Base-by-base conservation (phyloP, 2,888 invertebrate genomes). In the Sesamia inferens region DNA sequence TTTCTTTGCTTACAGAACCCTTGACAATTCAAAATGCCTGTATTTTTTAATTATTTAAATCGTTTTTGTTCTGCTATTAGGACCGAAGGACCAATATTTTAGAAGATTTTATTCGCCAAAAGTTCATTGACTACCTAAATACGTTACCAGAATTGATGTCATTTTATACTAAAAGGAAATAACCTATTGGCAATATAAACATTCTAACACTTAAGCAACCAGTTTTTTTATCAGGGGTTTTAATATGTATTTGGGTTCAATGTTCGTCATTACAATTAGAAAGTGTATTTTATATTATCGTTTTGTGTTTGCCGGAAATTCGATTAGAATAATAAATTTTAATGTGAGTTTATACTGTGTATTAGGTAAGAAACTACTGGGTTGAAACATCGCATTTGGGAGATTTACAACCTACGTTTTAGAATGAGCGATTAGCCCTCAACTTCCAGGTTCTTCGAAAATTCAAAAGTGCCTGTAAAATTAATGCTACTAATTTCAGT, bases 181-280 rank as follows among this genome's bases (percentile, higher is more conserved):
- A 19, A 63, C 44, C 19, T 62, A 62, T 74, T 65, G 31, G 48
- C 68, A 66, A 68, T 69, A 61, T n/a, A 63, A 66, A 57, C 71
- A 63, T 39, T 72, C 55, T 57, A 24, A 48, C 65, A 77, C 59
- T 70, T 64, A 58, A 19, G n/a, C 10, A 83, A 85, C 85, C 75
- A 31, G 85, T 85, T 74, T 83, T 83, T 44, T 86, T 84, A 83
- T 85, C 87, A 77, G 44, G 47, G 66, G 10, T 59, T 66, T 79
- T 68, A 74, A 78, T 78, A 73, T 81, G 87, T 70, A 85, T 81
- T 74, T 87, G 73, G 83, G 83, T 86, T 70, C 68, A 76, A 44
- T 66, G 74, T 71, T 64, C 73, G 74, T 73, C 66, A 69, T 57
- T 58, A 71, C 65, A 76, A 74, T 79, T 85, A 78, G 76, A 79